Evolutionary conservation across 2,113 vertebrate genomes (phyloP).

Genomic region (Notothenia coriiceps): DNA sequence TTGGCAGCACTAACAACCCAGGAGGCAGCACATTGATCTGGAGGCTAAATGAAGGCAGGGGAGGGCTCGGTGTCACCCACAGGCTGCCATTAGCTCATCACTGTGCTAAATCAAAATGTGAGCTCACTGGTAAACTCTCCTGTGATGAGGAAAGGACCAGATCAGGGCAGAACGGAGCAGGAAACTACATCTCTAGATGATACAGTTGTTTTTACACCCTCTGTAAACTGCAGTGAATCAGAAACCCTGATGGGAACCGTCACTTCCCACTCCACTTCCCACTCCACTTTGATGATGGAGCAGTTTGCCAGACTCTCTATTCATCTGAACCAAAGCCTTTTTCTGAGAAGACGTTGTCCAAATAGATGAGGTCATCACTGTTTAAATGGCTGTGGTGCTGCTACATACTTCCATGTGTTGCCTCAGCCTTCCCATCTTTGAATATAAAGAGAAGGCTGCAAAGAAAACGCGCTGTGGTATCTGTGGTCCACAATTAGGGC

Average conservation of each 20-base stretch:
- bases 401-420: constrained; percentile 6
- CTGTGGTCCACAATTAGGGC: no score
- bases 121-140: constrained; percentile 43
- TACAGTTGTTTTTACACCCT: constrained; percentile 37
- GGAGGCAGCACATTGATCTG: constrained; percentile 60
- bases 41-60: constrained; percentile 48
- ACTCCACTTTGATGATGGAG: constrained; percentile 23
- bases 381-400: constrained; percentile 30
- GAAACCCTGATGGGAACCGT: constrained; percentile 28
- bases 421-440: neutral
- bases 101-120: constrained; percentile 52
- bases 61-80: constrained; percentile 51
- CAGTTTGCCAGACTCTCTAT: constrained; percentile 32
- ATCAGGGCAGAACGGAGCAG: constrained; percentile 25
- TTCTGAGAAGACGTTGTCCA: constrained; percentile 33
- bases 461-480: neutral
- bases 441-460: constrained; percentile 16
- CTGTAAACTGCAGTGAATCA: constrained; percentile 39
- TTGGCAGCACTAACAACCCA: constrained; percentile 25
- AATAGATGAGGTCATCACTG: constrained; percentile 43
- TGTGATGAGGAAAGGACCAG: constrained; percentile 49
- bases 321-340: neutral
- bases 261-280: constrained; percentile 17
- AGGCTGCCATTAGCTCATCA: constrained; percentile 63
- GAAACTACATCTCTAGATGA: constrained; percentile 34